Conservation (phyloP, 2,113 vertebrate genomes). For the Machaerirhynchus nigripectus region DNA sequence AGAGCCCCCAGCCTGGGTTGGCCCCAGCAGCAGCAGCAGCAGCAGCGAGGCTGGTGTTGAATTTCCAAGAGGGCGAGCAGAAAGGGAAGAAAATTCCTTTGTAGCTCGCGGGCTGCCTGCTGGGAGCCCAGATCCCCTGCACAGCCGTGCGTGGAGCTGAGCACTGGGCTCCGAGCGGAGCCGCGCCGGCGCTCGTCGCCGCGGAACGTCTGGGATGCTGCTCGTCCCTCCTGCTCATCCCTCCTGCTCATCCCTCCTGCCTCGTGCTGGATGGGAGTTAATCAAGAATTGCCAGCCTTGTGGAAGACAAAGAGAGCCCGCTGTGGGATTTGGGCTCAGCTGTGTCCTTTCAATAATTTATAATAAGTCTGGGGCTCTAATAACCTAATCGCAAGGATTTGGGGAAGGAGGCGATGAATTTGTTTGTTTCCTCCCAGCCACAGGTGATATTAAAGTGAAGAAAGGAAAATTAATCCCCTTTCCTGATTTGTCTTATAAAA, state of each 20-base stretch:
- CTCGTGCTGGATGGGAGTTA: not conserved
- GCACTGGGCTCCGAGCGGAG: rapidly evolving
- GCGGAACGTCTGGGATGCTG: not conserved
- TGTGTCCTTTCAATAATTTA: slow-evolving; percentile 41
- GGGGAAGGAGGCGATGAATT: slow-evolving; percentile 6
- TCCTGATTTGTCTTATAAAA: slow-evolving; percentile 33
- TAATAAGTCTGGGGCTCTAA: slow-evolving; percentile 14
- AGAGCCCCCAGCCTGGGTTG: not conserved
- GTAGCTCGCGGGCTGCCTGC: not conserved
- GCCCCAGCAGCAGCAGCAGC: not conserved
- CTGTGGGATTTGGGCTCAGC: slow-evolving; percentile 28
- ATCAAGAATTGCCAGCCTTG: not conserved
- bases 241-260: not conserved
- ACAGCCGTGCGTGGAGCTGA: rapidly evolving
- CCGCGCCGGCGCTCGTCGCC: not conserved
- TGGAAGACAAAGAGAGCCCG: not conserved
- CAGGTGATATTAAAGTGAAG: slow-evolving; percentile 24
- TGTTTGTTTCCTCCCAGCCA: slow-evolving; percentile 29
- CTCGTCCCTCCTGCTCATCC: not conserved
- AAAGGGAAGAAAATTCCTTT: not conserved
- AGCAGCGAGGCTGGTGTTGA: not conserved
- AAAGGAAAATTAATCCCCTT: slow-evolving; percentile 32
- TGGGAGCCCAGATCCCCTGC: not conserved
- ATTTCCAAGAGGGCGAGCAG: not conserved
- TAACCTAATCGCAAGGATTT: slow-evolving; percentile 35